A percentile compares a stretch with the other conserved stretches of the same genome.
These are phyloP conservation scores for Nerophis ophidion DNA, from an alignment of 2,113 vertebrate genomes.

Conservation along the genomic window DNA sequence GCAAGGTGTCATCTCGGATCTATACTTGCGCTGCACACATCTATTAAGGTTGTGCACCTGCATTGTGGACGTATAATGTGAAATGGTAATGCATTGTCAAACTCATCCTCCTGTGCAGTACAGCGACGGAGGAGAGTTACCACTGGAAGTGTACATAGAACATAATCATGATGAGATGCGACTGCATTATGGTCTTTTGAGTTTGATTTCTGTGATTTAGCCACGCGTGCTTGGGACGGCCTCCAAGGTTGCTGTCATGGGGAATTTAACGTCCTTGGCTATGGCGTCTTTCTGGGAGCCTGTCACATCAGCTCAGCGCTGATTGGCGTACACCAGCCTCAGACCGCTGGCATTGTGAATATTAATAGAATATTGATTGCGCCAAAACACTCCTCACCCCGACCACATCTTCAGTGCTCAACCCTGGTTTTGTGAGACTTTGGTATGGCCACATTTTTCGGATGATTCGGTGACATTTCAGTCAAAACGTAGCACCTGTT, in stretches of 20 bases:
- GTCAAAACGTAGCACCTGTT: no score
- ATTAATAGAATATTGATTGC: constrained; percentile 94
- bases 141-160: constrained; percentile 58
- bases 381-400: constrained; percentile 69
- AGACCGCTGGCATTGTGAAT: constrained; percentile 82
- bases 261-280: constrained; percentile 81
- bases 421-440: neutral
- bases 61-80: neutral
- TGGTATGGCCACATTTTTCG: no score
- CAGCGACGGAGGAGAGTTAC: neutral
- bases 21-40: neutral
- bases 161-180: constrained; percentile 68
- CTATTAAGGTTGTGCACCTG: neutral
- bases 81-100: neutral
- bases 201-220: constrained; percentile 75
- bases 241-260: constrained; percentile 84
- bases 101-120: neutral
- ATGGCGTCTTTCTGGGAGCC: constrained; percentile 73
- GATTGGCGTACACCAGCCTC: constrained; percentile 72
- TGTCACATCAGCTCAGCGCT: constrained; percentile 78
- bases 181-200: constrained; percentile 73
- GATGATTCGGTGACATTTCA: no score
- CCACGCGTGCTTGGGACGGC: constrained; percentile 59
- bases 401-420: neutral
- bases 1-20: constrained; percentile 26